Base-by-base conservation (phyloP, 2,113 vertebrate genomes). In the Ceratotherium simum region DNA sequence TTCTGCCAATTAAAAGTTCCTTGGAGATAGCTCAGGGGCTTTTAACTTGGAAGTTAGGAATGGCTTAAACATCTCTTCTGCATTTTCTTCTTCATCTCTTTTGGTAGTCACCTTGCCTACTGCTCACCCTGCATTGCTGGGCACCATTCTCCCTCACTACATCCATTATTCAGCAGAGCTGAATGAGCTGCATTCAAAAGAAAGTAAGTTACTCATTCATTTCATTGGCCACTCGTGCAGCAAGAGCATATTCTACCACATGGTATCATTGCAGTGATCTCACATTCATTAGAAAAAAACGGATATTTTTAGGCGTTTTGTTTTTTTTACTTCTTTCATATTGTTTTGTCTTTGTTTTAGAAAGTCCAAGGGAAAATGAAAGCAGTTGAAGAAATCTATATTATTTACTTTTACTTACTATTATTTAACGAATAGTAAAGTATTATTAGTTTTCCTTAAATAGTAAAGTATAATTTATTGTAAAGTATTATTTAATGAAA, bases 71-170 rank as follows among this genome's bases (percentile, higher is more conserved):
- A 13, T 91, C 11, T 69, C 73, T 90, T 46, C 27, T 70, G n/a
- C 7, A 81, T 79, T 54, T 8, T 58, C 14, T 69, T 29, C 25
- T 73, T 62, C 2, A 5, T 36, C 21, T 36, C 1, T 29, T 39
- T 84, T 14, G 31, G 14, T 54, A 54, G 13, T 25, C 6, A 27
- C 21, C 33, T 82, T 42, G 17, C 18, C 6, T 27, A n/a, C 25
- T 54, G 3, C 20, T 39, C 33, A 2, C 33, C 14, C 23, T 23
- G 20, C 3, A 1, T n/a, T 21, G 6, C 2, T 16, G 3, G 16
- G 3, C 6, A 5, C 21, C 11, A 2, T 29, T 25, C 36, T 67
- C 23, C 3, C 25, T 56, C 16, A 60, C 20, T 39, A 3, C 16
- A 36, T 33, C 18, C 8, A 17, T 60, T 3, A 16, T 16, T 39